Conservation (phyloP, 2,888 invertebrate species). For the Acleris literana region DNA sequence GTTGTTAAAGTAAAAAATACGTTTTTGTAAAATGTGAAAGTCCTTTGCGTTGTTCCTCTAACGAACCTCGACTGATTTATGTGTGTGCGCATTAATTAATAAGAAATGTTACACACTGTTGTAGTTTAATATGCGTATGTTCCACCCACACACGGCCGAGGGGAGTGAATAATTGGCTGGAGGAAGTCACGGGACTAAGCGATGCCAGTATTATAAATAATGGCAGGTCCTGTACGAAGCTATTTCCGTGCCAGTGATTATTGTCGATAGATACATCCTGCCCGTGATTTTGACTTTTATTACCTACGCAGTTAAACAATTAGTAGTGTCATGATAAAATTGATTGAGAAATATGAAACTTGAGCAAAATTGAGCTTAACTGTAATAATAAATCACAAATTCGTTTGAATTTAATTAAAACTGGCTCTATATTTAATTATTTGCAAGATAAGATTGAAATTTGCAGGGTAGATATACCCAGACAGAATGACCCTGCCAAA, state of each 20-base stretch:
- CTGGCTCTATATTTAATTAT: too few species aligned
- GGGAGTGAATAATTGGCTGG: conserved; percentile 41
- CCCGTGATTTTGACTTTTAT: conserved; percentile 14
- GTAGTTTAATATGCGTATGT: conserved; percentile 55
- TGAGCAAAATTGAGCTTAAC: too few species aligned
- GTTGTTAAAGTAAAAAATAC: conserved; percentile 45
- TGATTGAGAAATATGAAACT: too few species aligned
- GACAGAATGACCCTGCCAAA: too few species aligned
- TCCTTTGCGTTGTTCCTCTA: conserved; percentile 69
- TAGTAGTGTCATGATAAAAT: too few species aligned
- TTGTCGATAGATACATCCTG: conserved; percentile 26
- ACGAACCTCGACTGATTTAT: conserved; percentile 82
- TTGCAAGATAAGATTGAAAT: too few species aligned
- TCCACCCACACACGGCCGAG: conserved; percentile 52
- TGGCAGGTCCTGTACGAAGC: conserved; percentile 22
- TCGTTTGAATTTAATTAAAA: too few species aligned
- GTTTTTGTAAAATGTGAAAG: conserved; percentile 59
- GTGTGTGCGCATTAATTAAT: conserved; percentile 80
- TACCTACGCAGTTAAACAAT: not conserved
- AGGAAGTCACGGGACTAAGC: conserved; percentile 39
- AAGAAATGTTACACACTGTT: conserved; percentile 69
- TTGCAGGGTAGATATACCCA: too few species aligned
- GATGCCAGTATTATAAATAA: conserved; percentile 22
- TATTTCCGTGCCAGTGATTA: conserved; percentile 28
- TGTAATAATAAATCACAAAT: too few species aligned